A percentile compares a stretch with the other conserved stretches of the same genome.
These are phyloP conservation scores for Dipus sagitta DNA, from an alignment of 2,797 vertebrate genomes.

Conservation along the genomic window DNA sequence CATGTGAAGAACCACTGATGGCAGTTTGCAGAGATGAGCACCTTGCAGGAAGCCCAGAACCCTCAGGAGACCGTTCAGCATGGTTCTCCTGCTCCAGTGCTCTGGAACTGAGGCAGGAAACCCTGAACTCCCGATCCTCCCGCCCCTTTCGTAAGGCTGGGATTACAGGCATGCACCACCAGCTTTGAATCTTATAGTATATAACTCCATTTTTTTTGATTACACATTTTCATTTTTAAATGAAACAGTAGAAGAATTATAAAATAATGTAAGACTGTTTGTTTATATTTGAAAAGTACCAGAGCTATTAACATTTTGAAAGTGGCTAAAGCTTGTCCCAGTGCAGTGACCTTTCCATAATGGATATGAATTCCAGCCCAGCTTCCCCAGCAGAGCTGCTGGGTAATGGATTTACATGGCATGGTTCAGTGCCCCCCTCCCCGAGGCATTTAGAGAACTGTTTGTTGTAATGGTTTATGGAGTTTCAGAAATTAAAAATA, in stretches of 20 bases:
- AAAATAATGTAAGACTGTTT: conserved; percentile 46
- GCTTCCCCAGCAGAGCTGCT: conserved; percentile 15
- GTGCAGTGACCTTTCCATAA: conserved; percentile 53
- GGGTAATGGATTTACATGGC: conserved; percentile 34
- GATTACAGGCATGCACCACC: neutral
- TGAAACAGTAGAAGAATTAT: neutral
- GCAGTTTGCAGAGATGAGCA: no score
- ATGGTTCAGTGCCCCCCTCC: neutral
- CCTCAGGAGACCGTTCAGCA: no score
- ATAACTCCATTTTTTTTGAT: neutral
- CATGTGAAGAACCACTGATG: no score
- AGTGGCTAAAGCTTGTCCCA: conserved; percentile 1
- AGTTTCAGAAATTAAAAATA: conserved; percentile 51
- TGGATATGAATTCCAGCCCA: conserved; percentile 58
- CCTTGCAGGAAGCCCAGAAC: no score
- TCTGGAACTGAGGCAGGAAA: neutral
- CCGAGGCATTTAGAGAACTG: neutral
- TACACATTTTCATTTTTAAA: conserved; percentile 58
- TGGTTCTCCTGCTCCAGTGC: no score
- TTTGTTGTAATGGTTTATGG: conserved; percentile 6
- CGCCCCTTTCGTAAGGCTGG: neutral
- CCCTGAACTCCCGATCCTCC: neutral
- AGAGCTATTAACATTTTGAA: conserved; percentile 65
- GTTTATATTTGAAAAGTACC: conserved; percentile 72
- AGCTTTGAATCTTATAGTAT: neutral